Percentiles rank a stretch among this genome's conserved stretches.
Evolutionary conservation across 1,140 invertebrate genomes (phyloP).

Genomic region (Ptiloglossa arizonensis): DNA sequence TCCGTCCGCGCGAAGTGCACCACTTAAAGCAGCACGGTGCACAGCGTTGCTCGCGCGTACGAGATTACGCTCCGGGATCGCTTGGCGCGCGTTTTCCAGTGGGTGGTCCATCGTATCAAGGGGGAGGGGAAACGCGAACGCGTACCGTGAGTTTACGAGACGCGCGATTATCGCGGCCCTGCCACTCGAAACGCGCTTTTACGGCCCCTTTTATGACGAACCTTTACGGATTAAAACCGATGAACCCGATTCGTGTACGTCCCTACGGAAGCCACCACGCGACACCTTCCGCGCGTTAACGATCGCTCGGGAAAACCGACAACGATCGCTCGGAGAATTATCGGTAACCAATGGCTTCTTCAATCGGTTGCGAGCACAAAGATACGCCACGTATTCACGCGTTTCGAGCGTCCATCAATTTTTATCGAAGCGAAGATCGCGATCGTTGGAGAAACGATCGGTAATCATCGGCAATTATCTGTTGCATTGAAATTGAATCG

Average conservation of each 20-base stretch:
- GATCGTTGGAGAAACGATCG: no score
- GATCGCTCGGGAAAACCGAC: no score
- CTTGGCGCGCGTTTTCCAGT: background rate
- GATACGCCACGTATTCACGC: no score
- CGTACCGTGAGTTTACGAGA: background rate
- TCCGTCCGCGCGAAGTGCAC: constrained; percentile 19
- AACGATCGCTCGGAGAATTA: no score
- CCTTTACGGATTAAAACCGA: background rate
- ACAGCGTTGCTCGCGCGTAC: background rate
- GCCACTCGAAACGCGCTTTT: background rate
- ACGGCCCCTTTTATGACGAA: background rate
- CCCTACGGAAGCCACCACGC: background rate
- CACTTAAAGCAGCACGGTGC: constrained; percentile 23
- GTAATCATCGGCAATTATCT: no score
- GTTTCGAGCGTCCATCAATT: no score
- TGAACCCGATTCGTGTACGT: background rate
- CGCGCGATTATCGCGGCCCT: constrained; percentile 21
- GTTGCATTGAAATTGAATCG: no score
- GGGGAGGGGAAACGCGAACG: background rate
- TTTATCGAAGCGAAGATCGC: no score
- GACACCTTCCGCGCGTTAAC: background rate
- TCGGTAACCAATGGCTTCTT: no score
- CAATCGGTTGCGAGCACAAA: no score
- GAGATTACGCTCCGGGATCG: constrained; percentile 3
- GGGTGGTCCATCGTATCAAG: constrained; percentile 25